Base-by-base conservation (phyloP, 30 jellyfish, hydroid and myxozoan genomes). In the Rhopilema esculentum region DNA sequence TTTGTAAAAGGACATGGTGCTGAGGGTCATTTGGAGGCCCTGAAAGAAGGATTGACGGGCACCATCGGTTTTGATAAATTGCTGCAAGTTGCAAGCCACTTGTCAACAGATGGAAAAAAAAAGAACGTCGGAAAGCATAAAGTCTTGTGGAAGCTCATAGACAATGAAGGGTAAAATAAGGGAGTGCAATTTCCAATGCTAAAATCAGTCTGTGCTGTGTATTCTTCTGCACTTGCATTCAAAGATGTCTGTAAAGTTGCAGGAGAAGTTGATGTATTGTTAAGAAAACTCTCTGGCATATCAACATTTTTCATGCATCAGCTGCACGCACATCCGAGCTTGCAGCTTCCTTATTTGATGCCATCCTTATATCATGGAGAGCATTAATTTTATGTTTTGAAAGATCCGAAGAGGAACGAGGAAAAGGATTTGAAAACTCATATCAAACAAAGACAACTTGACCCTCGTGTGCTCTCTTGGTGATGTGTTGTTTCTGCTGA, bases 101-200 rank as follows among this genome's bases (percentile, higher is more conserved):
- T 77, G 79, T 8, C 57, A 77, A 12, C 40, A 66, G 64, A 49
- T 77, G 87, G 87, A 27, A 79, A 74, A 4, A 74, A 77, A 0
- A 48, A 77, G 27, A 49, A 77, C 30, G 87, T 48, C 49, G 79
- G 87, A 22, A 24, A 72, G 57, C 87, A 77, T 49, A 16, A 50
- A 50, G 87, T 80, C 87, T 49, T 77, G 25, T 77, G 79, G 87
- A 77, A 49, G 51, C 87, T 50, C 74, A 74, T 77, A 27, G 87
- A 77, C 69, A 22, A 77, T 77, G 79, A 77, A 77, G 17, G 87
- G 76, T 53, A 52, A 52, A 77, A 50, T 19, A 49, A 27, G 72
- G 79, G 87, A n/a, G 48, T 77, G 76, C 51, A 50, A 33, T 48
- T 33, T 77, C 79, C 79, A 27, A 48, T 77, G 85, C 87, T 77